Base-by-base conservation (phyloP, 1,140 invertebrate species). In the Drosophila cardini region DNA sequence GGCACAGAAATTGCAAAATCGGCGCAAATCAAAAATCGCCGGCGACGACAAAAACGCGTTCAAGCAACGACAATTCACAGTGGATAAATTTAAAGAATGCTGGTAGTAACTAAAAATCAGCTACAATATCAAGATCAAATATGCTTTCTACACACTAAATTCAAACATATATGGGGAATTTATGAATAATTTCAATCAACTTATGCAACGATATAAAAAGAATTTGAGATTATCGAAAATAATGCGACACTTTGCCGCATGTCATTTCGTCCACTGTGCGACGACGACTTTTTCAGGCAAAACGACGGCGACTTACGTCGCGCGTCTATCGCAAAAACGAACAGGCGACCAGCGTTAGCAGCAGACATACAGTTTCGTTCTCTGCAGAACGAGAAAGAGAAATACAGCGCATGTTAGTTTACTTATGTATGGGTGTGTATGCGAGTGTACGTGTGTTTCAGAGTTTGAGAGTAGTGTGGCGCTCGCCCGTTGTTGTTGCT, bases 271-370 rank as follows among this genome's bases (percentile, higher is more conserved):
- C 72, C 63, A 76, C 78, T 67, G 82, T 75, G 74, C 74, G 58
- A 65, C 70, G 72, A 76, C 76, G 76, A 90, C 77, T 77, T 81
- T 77, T 79, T 81, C 53, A 78, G 76, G 80, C 78, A 69, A 84
- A 84, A 90, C 85, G 85, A 74, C 82, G 82, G 78, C 82, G 82
- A 86, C 83, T 86, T 87, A 86, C 89, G 90, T 91, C 90, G 89
- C 89, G 84, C 90, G 83, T 91, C 90, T 91, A 91, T 91, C 90
- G 90, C 90, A 89, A 91, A 91, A 90, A 86, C 63, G 71, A 91
- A 91, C 84, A 91, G 90, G 90, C 75, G 70, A 60, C 45, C 90
- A 91, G 90, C 52, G 67, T 16, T 11, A 5, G 4, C 1, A 75
- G 65, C 53, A 65, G 58, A 48, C 9, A 18, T 50, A 42, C 50